Evolutionary conservation across 2,888 invertebrate species (phyloP).

Genomic region (Mimachlamys varia): DNA sequence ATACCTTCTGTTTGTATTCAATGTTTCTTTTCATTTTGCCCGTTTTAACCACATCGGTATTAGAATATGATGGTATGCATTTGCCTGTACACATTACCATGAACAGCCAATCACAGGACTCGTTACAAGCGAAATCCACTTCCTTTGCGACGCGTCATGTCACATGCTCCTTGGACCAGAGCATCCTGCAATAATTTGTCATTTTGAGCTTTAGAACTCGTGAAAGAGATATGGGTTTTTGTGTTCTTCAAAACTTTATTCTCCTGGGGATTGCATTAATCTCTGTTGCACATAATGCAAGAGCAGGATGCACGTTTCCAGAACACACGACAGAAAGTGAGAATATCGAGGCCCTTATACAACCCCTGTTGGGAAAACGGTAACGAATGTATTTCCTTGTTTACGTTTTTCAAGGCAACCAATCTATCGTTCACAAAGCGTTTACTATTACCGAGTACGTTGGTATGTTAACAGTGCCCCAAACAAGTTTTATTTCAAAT

Average conservation of each 20-base stretch:
- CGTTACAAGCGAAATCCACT: slow-evolving; percentile 17
- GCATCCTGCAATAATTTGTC: slow-evolving; percentile 40
- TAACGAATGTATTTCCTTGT: not conserved
- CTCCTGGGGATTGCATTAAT: not conserved
- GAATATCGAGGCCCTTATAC: not conserved
- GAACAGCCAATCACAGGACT: not conserved
- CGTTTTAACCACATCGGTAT: no score
- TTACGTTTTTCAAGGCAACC: not conserved
- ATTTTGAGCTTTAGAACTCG: not conserved
- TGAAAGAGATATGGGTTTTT: not conserved
- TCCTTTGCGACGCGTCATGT: slow-evolving; percentile 43
- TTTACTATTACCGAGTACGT: no score
- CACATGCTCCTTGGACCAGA: slow-evolving; percentile 40
- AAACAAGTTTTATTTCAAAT: no score
- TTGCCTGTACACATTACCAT: not conserved
- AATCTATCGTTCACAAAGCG: no score
- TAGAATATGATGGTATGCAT: not conserved
- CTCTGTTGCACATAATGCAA: not conserved
- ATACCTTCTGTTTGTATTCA: no score
- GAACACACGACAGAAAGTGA: not conserved
- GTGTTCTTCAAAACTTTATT: not conserved
- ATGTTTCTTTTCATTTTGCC: no score
- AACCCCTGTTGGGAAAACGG: not conserved
- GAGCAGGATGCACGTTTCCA: slow-evolving; percentile 7
- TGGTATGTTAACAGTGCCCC: no score